A percentile compares a stretch with the other conserved stretches of the same genome.
Conservation (phyloP, 2,888 invertebrate genomes). For the Ptychoptera albimana region DNA sequence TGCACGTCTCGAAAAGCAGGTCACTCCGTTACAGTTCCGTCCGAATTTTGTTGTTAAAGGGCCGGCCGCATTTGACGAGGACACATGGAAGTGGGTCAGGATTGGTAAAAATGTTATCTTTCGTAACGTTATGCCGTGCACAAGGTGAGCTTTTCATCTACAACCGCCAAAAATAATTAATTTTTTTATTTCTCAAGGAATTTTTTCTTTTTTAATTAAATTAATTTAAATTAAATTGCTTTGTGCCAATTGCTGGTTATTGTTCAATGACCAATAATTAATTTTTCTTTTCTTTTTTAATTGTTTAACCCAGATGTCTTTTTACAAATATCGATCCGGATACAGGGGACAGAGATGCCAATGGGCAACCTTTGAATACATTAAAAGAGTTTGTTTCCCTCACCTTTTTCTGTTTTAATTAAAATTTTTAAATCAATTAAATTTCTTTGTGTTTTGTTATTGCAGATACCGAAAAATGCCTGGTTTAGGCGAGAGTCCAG, state of each 20-base stretch:
- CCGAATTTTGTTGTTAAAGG: conserved; percentile 50
- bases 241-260: neutral
- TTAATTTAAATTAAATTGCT: conserved; percentile 5
- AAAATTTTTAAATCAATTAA: conserved; percentile 11
- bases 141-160: conserved; percentile 14
- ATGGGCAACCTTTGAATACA: conserved; percentile 45
- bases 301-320: conserved; percentile 37
- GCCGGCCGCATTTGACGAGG: conserved; percentile 41
- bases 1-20: conserved; percentile 34
- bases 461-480: conserved; percentile 32
- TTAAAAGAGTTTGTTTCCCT: conserved; percentile 36
- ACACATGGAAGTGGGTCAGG: conserved; percentile 48
- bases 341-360: conserved; percentile 40
- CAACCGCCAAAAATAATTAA: neutral
- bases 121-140: conserved; percentile 46
- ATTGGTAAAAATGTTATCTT: conserved; percentile 44
- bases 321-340: conserved; percentile 51
- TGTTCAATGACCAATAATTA: neutral
- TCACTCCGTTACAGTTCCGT: conserved; percentile 40
- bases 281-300: neutral
- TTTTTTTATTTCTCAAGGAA: neutral
- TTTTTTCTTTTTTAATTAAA: neutral
- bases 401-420: neutral
- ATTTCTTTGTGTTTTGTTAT: neutral
- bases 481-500: conserved; percentile 26